These are phyloP conservation scores for Cinclus cinclus DNA, from an alignment of 2,113 vertebrate species.

Conservation along the genomic window DNA sequence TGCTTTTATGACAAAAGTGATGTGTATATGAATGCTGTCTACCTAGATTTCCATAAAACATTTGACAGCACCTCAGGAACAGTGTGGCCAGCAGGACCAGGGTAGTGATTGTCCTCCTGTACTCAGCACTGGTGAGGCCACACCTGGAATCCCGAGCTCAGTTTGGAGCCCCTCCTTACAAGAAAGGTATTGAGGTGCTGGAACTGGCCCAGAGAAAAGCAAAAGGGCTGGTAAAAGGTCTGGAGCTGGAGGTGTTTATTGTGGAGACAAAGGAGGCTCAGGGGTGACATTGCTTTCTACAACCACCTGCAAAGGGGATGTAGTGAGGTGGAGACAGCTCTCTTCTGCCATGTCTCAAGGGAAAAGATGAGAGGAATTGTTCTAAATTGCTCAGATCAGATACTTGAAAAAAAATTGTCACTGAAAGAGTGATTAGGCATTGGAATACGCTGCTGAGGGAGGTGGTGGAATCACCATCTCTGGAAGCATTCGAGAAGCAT, in stretches of 20 bases:
- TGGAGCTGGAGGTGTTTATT: neutral
- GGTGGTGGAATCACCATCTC: neutral
- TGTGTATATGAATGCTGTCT: too few relatives aligned
- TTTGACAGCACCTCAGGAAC: neutral
- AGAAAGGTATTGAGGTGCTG: neutral
- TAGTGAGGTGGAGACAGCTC: neutral
- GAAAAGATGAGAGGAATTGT: neutral
- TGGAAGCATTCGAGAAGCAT: neutral
- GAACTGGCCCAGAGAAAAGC: neutral
- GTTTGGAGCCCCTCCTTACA: accelerated
- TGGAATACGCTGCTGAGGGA: neutral
- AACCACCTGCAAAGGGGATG: neutral
- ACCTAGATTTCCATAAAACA: neutral
- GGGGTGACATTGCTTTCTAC: neutral
- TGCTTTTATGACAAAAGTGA: neutral
- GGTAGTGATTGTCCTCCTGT: neutral
- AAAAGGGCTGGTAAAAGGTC: neutral
- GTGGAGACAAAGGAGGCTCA: neutral
- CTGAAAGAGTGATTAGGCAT: neutral
- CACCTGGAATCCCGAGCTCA: neutral
- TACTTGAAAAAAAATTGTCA: neutral
- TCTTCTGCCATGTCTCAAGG: neutral
- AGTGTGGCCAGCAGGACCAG: neutral
- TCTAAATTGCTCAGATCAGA: neutral
- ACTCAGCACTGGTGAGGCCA: neutral